These are phyloP conservation scores for Danaus melanippus DNA, from an alignment of 1,140 invertebrate species.

Conservation along the genomic window DNA sequence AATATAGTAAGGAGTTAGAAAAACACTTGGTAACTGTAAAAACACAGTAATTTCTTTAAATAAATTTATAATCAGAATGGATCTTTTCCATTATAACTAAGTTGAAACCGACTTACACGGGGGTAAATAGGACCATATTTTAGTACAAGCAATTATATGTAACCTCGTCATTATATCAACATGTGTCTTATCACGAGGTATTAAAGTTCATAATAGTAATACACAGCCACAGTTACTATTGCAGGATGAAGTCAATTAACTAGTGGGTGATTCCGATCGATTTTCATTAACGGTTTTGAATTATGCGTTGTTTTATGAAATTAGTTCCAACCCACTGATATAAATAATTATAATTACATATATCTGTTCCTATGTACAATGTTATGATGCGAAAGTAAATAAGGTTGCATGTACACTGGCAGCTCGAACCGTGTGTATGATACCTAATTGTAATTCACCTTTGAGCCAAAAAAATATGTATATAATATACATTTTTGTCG, in stretches of 20 bases:
- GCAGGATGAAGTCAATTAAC: constrained; percentile 32
- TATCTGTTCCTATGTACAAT: no score
- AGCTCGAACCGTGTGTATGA: no score
- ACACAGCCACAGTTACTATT: background rate
- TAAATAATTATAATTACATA: constrained; percentile 3
- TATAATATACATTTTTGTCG: no score
- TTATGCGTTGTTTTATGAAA: constrained; percentile 38
- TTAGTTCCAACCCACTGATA: constrained; percentile 34
- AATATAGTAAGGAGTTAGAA: no score
- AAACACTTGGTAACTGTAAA: no score
- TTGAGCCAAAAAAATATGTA: no score
- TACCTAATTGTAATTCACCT: no score
- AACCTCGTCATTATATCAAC: no score
- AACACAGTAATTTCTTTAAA: constrained; percentile 9
- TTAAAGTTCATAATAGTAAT: constrained; percentile 7
- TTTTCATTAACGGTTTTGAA: constrained; percentile 37
- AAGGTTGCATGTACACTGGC: no score
- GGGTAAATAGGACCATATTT: constrained; percentile 24
- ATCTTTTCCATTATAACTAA: constrained; percentile 15
- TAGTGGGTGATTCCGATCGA: constrained; percentile 32
- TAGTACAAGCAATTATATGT: background rate
- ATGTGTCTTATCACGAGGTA: no score
- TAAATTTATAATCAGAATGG: constrained; percentile 10
- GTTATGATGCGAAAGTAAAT: no score
- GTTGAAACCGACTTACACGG: constrained; percentile 17